Percentiles rank a stretch among this genome's conserved stretches.
Conservation (phyloP, 2,113 vertebrate species). For the Etheostoma spectabile region DNA sequence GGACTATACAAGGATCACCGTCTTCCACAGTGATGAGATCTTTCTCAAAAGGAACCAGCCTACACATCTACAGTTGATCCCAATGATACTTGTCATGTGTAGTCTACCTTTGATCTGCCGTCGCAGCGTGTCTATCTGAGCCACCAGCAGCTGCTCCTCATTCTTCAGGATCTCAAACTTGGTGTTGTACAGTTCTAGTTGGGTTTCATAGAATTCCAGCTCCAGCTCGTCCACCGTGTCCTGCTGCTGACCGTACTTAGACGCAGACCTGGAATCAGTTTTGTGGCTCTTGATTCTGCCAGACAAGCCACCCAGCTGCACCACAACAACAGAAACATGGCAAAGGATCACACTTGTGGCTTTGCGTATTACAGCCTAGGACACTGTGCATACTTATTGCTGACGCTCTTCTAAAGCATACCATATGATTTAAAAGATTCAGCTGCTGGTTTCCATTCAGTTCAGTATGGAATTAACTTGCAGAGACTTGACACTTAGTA, state of each 20-base stretch:
- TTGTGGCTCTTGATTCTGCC: slow-evolving; percentile 67
- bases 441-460: not conserved
- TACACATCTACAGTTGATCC: not conserved
- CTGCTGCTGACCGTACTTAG: slow-evolving; percentile 39
- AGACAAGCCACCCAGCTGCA: slow-evolving; percentile 86
- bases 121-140: slow-evolving; percentile 88
- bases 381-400: not conserved
- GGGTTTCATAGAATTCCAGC: slow-evolving; percentile 92
- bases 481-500: not conserved
- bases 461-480: not conserved
- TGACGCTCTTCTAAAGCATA: not conserved
- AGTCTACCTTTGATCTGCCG: slow-evolving; percentile 91
- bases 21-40: not conserved
- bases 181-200: slow-evolving; percentile 92
- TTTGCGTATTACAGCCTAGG: not conserved
- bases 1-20: not conserved
- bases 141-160: slow-evolving; percentile 92
- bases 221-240: slow-evolving; percentile 89
- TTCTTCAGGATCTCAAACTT: slow-evolving; percentile 93
- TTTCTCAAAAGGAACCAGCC: not conserved
- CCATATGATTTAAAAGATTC: not conserved
- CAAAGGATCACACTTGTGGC: not conserved
- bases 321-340: slow-evolving; percentile 17
- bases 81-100: not conserved
- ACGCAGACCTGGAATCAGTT: not conserved